A percentile compares a stretch with the other conserved stretches of the same genome.
These are phyloP conservation scores for Allacma fusca DNA, from an alignment of 2,888 invertebrate species.

Conservation along the genomic window DNA sequence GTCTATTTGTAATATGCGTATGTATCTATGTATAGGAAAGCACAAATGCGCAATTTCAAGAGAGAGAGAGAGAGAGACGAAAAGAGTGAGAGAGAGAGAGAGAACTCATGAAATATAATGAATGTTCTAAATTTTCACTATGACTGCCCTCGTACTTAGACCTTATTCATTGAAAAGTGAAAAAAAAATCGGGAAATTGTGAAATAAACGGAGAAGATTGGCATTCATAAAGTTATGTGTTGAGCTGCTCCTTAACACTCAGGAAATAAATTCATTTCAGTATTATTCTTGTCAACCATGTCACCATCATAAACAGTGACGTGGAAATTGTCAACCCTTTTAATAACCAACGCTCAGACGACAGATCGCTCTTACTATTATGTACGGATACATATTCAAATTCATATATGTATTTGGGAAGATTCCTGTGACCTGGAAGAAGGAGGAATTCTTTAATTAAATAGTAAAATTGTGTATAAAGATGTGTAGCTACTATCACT, in stretches of 20 bases:
- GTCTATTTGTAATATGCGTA: not conserved
- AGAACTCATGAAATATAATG: slow-evolving; percentile 31
- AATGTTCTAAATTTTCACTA: slow-evolving; percentile 41
- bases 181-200: too few relatives aligned
- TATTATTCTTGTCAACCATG: slow-evolving; percentile 24
- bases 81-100: not conserved
- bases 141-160: slow-evolving; percentile 1
- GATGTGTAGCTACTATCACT: too few relatives aligned
- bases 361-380: too few relatives aligned
- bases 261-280: slow-evolving; percentile 5
- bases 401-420: too few relatives aligned
- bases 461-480: too few relatives aligned
- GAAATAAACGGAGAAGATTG: slow-evolving; percentile 11
- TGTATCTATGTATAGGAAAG: not conserved
- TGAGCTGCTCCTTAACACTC: slow-evolving; percentile 1
- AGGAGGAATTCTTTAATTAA: too few relatives aligned
- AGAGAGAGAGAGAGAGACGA: not conserved
- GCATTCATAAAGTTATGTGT: slow-evolving; percentile 16
- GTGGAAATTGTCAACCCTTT: slow-evolving; percentile 16
- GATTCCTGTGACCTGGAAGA: too few relatives aligned
- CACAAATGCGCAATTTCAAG: slow-evolving; percentile 24
- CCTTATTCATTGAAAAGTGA: not conserved
- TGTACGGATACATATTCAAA: too few relatives aligned
- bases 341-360: not conserved
- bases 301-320: slow-evolving; percentile 20